phyloP scores from a whole-genome alignment of 2,797 vertebrate genomes.

The Parotocinclus haroldoi region DNA sequence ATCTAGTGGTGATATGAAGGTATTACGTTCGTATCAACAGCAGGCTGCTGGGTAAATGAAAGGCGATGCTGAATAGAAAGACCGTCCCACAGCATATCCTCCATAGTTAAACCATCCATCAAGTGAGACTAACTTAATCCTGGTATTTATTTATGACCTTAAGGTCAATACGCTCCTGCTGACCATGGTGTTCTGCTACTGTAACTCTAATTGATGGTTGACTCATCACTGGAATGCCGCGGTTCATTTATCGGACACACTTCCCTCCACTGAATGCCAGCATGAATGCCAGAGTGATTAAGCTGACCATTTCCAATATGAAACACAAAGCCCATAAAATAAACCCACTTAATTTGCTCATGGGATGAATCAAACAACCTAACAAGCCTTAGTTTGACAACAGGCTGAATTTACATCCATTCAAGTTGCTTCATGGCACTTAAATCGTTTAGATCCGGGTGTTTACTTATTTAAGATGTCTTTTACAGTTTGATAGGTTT shows the following conservation, averaged over 20 bases:
- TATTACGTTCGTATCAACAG: background rate
- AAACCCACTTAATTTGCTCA: too few relatives aligned
- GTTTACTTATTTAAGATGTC: too few relatives aligned
- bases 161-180: constrained; percentile 58
- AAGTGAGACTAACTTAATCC: constrained; percentile 31
- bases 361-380: too few relatives aligned
- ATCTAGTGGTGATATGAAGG: constrained; percentile 51
- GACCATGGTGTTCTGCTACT: constrained; percentile 47
- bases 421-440: too few relatives aligned
- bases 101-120: constrained; percentile 19
- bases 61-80: background rate
- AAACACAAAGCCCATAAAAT: too few relatives aligned
- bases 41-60: background rate
- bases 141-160: constrained; percentile 57
- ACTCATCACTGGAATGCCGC: constrained; percentile 40
- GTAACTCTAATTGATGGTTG: constrained; percentile 58
- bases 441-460: too few relatives aligned
- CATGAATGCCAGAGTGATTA: constrained; percentile 45
- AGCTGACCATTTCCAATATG: constrained; percentile 4
- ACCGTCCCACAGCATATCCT: constrained; percentile 35
- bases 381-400: too few relatives aligned
- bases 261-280: constrained; percentile 5
- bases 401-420: too few relatives aligned
- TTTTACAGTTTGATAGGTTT: too few relatives aligned
- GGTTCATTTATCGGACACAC: constrained; percentile 49